Evolutionary conservation across 2,797 vertebrate genomes (phyloP), one percentile per base, ranked within the genome.

Genomic region (Chanos chanos): DNA sequence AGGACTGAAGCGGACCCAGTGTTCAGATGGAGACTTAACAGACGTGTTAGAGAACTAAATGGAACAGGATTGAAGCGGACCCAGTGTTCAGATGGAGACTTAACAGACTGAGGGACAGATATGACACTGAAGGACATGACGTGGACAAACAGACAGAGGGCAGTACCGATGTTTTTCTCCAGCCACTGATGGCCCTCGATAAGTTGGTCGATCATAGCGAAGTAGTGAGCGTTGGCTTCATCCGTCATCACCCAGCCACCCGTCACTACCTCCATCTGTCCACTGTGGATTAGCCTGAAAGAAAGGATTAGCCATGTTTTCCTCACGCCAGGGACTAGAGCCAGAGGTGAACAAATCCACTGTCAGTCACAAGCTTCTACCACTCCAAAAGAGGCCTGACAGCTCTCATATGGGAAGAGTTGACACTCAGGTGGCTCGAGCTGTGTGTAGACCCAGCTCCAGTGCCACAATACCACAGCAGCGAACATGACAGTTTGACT

Each of bases 181-280:
- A 99, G 86, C 97, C 97, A 99, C 83, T 99, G 96, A 74, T 99
- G 97, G 0, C 97, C 97, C 80, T 99, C 96, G 0, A 99, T 98
- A 74, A 99, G 93, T 82, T 98, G 97, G 84, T 99, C 97, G 0
- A 99, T 92, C 90, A 99, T 91, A 34, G 96, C 95, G 0, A 98
- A 99, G 80, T 98, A 99, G 76, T 99, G 96, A 72, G 84, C 90
- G 27, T 87, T 99, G 71, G 97, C 97, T 82, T 99, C 97, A 0
- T 99, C 97, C 0, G 96, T 91, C 97, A 99, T 99, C 62, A 99
- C 97, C 97, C 97, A 99, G 62, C 97, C 97, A 1, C 97, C 97
- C 0, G 96, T 97, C 19, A 93, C 94, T 34, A 99, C 96, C 88
- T 99, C 97, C 18, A 99, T 80, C 83, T 99, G 97, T 64, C 96